phyloP scores from a whole-genome alignment of 2,888 invertebrate genomes.

The Andrena haemorrhoa region DNA sequence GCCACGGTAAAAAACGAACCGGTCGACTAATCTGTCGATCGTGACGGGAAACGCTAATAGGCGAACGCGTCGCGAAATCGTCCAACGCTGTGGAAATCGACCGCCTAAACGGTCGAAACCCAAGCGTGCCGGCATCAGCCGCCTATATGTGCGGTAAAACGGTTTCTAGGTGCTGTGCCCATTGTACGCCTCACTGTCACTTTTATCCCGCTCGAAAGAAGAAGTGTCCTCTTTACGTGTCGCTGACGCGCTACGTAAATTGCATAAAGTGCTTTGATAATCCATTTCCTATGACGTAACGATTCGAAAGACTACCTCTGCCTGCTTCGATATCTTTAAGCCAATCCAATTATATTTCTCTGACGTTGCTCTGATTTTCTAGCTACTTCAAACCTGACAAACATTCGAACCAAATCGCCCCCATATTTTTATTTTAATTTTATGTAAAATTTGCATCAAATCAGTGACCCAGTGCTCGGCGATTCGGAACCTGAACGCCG shows the following conservation, averaged over 20 bases:
- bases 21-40: conserved; percentile 72
- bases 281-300: conserved; percentile 54
- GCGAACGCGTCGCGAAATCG: conserved; percentile 58
- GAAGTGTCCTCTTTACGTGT: conserved; percentile 37
- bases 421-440: too few species aligned
- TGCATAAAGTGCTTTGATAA: conserved; percentile 56
- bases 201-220: conserved; percentile 12
- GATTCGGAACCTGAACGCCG: neutral
- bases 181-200: conserved; percentile 27
- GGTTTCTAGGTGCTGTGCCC: conserved; percentile 37
- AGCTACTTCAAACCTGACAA: too few species aligned
- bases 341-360: too few species aligned
- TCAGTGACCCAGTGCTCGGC: too few species aligned
- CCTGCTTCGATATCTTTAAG: too few species aligned
- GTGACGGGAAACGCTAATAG: conserved; percentile 66
- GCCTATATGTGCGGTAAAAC: neutral
- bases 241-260: conserved; percentile 8
- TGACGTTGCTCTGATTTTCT: too few species aligned
- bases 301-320: neutral
- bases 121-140: neutral
- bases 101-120: conserved; percentile 33
- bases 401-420: too few species aligned
- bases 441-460: too few species aligned
- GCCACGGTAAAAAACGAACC: conserved; percentile 50
- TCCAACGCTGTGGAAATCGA: conserved; percentile 60